Percentiles rank a stretch among this genome's conserved stretches.
Evolutionary conservation across 2,888 invertebrate genomes (phyloP).

Genomic region (Baronia brevicornis): DNA sequence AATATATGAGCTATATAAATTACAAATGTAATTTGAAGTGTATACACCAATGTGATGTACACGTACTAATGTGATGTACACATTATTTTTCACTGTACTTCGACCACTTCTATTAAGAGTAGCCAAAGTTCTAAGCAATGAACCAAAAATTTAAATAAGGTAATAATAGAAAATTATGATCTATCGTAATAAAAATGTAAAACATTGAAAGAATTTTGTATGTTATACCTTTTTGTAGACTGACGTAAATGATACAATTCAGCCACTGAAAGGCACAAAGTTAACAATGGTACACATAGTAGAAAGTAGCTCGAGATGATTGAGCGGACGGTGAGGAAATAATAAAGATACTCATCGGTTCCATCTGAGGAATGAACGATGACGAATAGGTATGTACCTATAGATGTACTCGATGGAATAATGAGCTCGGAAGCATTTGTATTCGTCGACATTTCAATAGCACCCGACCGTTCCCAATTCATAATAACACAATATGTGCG

Average conservation of each 20-base stretch:
- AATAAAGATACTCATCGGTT: slow-evolving; percentile 1
- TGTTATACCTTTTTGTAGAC: too few relatives aligned
- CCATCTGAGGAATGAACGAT: slow-evolving; percentile 4
- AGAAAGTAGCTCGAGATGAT: slow-evolving; percentile 9
- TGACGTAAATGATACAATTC: slow-evolving; percentile 10
- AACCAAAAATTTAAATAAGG: too few relatives aligned
- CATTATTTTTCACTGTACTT: too few relatives aligned
- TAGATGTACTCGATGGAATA: slow-evolving; percentile 23
- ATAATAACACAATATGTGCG: slow-evolving; percentile 27
- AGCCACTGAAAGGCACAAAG: slow-evolving; percentile 2
- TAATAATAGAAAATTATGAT: too few relatives aligned
- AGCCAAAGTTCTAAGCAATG: too few relatives aligned
- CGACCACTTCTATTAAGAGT: too few relatives aligned
- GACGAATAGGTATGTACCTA: slow-evolving; percentile 18
- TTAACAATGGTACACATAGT: slow-evolving; percentile 8
- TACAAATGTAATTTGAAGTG: too few relatives aligned
- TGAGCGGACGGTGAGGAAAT: slow-evolving; percentile 2
- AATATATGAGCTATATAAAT: too few relatives aligned
- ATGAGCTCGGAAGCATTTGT: slow-evolving; percentile 35
- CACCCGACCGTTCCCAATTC: slow-evolving; percentile 28
- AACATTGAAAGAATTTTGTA: too few relatives aligned
- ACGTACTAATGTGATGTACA: too few relatives aligned
- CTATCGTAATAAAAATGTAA: too few relatives aligned
- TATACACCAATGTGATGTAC: too few relatives aligned
- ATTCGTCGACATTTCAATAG: slow-evolving; percentile 38